Percentiles rank a stretch among this genome's conserved stretches.
Evolutionary conservation across 2,113 vertebrate genomes (phyloP).

Genomic region (Azemiops feae): DNA sequence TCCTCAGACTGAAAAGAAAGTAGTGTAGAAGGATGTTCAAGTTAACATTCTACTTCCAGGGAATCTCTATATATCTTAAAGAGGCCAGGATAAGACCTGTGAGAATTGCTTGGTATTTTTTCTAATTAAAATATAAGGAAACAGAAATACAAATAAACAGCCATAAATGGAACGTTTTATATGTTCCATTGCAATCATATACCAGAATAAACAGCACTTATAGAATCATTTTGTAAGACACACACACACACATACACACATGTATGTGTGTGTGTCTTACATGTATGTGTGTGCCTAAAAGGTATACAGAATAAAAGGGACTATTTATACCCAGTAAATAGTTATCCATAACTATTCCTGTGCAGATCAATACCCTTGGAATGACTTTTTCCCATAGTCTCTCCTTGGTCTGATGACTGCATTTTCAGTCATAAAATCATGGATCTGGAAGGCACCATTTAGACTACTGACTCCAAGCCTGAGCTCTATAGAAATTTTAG

Average conservation of each 20-base stretch:
- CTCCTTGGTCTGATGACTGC: background rate
- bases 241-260: background rate
- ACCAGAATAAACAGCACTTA: background rate
- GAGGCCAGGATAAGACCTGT: background rate
- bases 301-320: background rate
- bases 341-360: background rate
- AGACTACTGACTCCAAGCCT: background rate
- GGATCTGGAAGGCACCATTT: background rate
- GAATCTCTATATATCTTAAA: background rate
- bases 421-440: background rate
- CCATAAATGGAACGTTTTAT: background rate
- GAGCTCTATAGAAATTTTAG: background rate
- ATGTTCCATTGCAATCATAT: background rate
- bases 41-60: background rate
- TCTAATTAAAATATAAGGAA: background rate
- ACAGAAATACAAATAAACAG: background rate
- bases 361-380: background rate
- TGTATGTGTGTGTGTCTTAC: too few relatives aligned
- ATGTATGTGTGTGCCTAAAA: background rate
- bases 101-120: background rate
- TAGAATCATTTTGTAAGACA: background rate
- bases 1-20: background rate
- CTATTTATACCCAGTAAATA: background rate
- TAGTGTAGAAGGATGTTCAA: background rate
- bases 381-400: background rate